Conservation (phyloP, 2,113 vertebrate genomes). For the Gymnobelideus leadbeateri region DNA sequence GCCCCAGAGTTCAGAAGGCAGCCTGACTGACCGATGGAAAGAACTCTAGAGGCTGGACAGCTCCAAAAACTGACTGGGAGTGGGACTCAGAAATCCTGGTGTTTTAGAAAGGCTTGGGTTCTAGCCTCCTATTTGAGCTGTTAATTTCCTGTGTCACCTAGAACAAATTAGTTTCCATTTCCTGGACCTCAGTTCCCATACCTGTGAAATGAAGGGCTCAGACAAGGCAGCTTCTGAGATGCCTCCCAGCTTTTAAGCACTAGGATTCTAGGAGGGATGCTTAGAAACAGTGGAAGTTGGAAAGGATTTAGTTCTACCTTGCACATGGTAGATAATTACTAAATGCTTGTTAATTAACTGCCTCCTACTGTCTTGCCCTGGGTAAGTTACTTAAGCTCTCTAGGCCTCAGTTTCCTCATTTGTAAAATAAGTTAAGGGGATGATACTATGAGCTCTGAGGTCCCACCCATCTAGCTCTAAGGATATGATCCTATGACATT, state of each 20-base stretch:
- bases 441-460: not conserved
- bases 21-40: not conserved
- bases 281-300: not conserved
- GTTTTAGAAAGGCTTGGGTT: not conserved
- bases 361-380: not conserved
- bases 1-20: conserved; percentile 30
- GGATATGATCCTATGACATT: too few relatives aligned
- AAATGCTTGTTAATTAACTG: not conserved
- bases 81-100: not conserved
- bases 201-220: not conserved
- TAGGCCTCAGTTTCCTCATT: not conserved
- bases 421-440: not conserved
- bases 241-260: not conserved
- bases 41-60: not conserved
- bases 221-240: not conserved
- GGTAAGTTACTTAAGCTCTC: not conserved
- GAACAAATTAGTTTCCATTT: not conserved
- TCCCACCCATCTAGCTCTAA: not conserved
- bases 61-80: not conserved
- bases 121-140: not conserved
- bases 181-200: not conserved
- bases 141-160: not conserved
- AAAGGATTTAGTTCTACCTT: not conserved
- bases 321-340: not conserved
- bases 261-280: not conserved